Base-by-base conservation (phyloP, 2,888 invertebrate species). In the Carterocephalus palaemon region DNA sequence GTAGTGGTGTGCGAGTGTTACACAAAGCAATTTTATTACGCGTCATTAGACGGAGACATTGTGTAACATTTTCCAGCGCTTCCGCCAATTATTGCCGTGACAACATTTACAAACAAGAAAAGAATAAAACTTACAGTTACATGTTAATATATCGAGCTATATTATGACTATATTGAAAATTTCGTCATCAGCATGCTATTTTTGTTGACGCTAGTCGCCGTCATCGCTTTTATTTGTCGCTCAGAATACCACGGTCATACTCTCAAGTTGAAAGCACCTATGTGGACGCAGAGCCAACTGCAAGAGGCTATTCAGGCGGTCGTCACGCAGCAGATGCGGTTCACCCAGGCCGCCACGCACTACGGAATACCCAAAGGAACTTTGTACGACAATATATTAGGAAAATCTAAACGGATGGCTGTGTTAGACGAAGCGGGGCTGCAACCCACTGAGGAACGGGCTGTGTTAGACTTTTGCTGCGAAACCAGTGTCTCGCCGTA, bases 351-450 rank as follows among this genome's bases (percentile, higher is more conserved):
- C 0, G 90, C 92, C 7, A 86, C 90, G 9, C 88, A 89, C 60
- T 93, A 89, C 77, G 90, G 91, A 48, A 92, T 93, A 67, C 93
- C 93, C 0, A 93, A 93, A 71, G 93, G 93, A 40, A 93, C 93
- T 0, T 83, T 93, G 20, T 93, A 93, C 77, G 93, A 93, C 76
- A 93, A 93, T 67, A 92, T 93, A 59, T 78, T 93, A 52, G 93
- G 93, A 2, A 93, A 93, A 77, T 91, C 92, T 4, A 92, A 92
- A 72, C 87, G 93, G 38, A 93, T 93, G 92, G 90, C 91, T 43
- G 91, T 92, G 0, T 76, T 93, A 49, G 92, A 92, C 61, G 92
- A 93, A 65, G 90, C 91, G 1, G 91, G 89, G 2, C 69, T 93
- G 20, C 83, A 88, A 13, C 52, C 83, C 6, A 69, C 68, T 49